Base-by-base conservation (phyloP, 2,797 vertebrate genomes). In the Brachymystax lenok region DNA sequence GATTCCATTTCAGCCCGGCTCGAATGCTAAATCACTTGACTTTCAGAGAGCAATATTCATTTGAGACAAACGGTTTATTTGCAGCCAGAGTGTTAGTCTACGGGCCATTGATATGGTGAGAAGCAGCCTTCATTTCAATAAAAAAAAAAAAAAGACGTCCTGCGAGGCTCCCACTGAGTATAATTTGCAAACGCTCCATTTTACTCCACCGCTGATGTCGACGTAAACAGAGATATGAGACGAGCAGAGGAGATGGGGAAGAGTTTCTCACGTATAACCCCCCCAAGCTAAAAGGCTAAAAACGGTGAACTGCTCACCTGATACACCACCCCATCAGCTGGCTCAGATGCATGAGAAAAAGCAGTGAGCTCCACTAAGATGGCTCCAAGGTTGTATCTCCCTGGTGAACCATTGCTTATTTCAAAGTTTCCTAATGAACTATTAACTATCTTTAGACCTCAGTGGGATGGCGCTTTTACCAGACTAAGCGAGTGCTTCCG, bases 141-240 rank as follows among this genome's bases (percentile, higher is more conserved):
- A 35, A 35, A 35, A 35, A 7, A 35, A 35, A 35, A 7, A 59
- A 82, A 71, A n/a, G n/a, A 27, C 73, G 73, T 74, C 56, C 69
- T 73, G 28, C 40, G 33, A 21, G 28, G 61, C 64, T 84, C 85
- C 75, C 81, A 83, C 72, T 56, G 84, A 79, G 86, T 79, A 86
- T 85, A 82, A 85, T 87, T 87, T 86, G 77, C 66, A 59, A 46
- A 51, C 14, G 3, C 69, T 72, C 35, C 5, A 4, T 79, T 82
- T 79, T 71, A 66, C 50, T 69, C 17, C 46, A 35, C 5, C 72
- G 56, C 27, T 69, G 56, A 70, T 71, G 35, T 5, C 33, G 77
- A 77, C 40, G 73, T 70, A 66, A 77, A 76, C 78, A 81, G n/a
- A 16, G 12, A 66, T 40, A 24, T 73, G 77, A 59, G 68, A 54